Percentiles rank a stretch among this genome's conserved stretches.
Conservation (phyloP, 2,113 vertebrate genomes). For the Hemiscyllium ocellatum region DNA sequence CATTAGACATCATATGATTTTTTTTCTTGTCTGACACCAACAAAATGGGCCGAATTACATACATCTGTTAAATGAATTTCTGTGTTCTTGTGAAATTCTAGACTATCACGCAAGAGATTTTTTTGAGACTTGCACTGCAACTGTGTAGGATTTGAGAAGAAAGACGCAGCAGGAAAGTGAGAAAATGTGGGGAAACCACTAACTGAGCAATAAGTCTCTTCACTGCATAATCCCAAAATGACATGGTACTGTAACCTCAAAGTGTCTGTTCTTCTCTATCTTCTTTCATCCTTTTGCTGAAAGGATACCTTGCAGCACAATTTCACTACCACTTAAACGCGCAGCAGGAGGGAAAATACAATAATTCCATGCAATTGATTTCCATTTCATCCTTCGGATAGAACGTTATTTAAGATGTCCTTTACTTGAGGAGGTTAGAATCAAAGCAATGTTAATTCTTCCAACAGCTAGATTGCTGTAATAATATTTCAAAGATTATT, state of each 20-base stretch:
- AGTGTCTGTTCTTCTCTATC: not conserved
- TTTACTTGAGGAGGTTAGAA: not conserved
- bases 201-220: too few species aligned
- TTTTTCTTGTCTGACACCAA: too few species aligned
- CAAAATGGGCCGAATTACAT: too few species aligned
- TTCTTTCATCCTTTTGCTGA: not conserved
- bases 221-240: not conserved
- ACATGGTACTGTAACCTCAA: not conserved
- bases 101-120: not conserved
- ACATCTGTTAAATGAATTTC: too few species aligned
- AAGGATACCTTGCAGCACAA: not conserved
- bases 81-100: not conserved
- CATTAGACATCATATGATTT: too few species aligned
- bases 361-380: not conserved
- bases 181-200: not conserved
- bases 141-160: not conserved
- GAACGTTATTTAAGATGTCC: not conserved
- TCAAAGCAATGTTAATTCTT: not conserved
- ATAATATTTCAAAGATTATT: not conserved
- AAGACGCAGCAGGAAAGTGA: not conserved
- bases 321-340: not conserved
- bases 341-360: not conserved
- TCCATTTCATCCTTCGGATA: not conserved
- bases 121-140: not conserved
- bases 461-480: not conserved